Evolutionary conservation across 2,797 vertebrate species (phyloP).

Genomic region (Yasuhikotakia modesta): DNA sequence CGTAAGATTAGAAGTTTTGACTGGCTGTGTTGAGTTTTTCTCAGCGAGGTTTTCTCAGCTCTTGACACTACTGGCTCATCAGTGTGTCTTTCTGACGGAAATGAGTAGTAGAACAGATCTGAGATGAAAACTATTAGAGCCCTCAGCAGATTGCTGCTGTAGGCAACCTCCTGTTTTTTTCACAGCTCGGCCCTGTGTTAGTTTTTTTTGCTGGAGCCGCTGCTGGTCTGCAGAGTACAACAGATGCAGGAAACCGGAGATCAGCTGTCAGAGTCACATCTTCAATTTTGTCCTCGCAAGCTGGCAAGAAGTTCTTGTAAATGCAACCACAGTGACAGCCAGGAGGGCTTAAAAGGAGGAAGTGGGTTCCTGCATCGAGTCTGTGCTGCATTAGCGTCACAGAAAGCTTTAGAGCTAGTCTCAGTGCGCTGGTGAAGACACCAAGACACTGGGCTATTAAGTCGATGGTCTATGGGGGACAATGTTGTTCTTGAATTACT

Average conservation of each 20-base stretch:
- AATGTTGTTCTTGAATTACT: neutral
- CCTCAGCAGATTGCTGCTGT: conserved; percentile 5
- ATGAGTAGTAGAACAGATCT: conserved; percentile 10
- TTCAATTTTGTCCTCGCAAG: conserved; percentile 70
- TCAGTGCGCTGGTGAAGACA: neutral
- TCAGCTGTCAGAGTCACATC: conserved; percentile 76
- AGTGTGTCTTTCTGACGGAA: conserved; percentile 24
- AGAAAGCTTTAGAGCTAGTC: conserved; percentile 29
- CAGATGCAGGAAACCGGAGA: conserved; percentile 77
- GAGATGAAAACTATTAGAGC: conserved; percentile 26
- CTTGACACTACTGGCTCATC: conserved; percentile 36
- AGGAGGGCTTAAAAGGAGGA: conserved; percentile 74
- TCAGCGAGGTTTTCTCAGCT: conserved; percentile 14
- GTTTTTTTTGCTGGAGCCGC: conserved; percentile 9
- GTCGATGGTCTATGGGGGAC: neutral
- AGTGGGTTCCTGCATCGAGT: conserved; percentile 67
- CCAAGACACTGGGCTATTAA: conserved; percentile 1
- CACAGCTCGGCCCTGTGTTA: neutral
- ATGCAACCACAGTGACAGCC: conserved; percentile 71
- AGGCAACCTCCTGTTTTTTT: neutral
- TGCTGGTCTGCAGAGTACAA: conserved; percentile 29
- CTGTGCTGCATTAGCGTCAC: conserved; percentile 70
- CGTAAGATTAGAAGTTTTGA: neutral
- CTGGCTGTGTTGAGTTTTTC: too few relatives aligned
- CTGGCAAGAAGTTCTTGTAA: conserved; percentile 80